Conservation (phyloP, 2,888 invertebrate genomes). For the Stegophylla sp. region DNA sequence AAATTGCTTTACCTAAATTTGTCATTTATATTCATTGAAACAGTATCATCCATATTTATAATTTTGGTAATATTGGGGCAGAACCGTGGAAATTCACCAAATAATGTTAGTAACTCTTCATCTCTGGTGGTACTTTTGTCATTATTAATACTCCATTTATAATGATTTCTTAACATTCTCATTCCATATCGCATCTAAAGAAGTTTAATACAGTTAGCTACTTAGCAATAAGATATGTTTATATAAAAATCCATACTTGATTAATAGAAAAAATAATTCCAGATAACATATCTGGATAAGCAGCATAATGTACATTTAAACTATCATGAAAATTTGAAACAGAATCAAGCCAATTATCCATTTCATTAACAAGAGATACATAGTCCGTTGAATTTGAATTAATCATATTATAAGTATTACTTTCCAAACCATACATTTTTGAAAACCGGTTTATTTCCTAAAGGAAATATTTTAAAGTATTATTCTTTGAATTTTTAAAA, state of each 20-base stretch:
- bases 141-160: constrained; percentile 11
- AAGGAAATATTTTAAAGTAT: not conserved
- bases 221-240: not conserved
- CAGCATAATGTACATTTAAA: constrained; percentile 30
- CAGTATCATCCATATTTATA: constrained; percentile 20
- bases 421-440: constrained; percentile 47
- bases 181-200: constrained; percentile 54
- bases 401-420: constrained; percentile 36
- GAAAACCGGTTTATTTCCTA: constrained; percentile 46
- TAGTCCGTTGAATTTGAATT: constrained; percentile 1
- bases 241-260: constrained; percentile 16
- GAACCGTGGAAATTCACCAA: constrained; percentile 50
- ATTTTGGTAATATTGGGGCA: constrained; percentile 46
- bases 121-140: constrained; percentile 10
- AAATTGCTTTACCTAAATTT: constrained; percentile 34
- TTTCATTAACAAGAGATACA: constrained; percentile 35
- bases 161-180: constrained; percentile 46
- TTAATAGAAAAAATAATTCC: constrained; percentile 48
- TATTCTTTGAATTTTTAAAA: not conserved
- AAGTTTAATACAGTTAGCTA: not conserved
- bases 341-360: constrained; percentile 47
- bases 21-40: constrained; percentile 31
- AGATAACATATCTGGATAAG: constrained; percentile 36
- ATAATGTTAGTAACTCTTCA: constrained; percentile 40
- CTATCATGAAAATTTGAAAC: constrained; percentile 42